Percentiles rank a stretch among this genome's conserved stretches.
phyloP scores from a whole-genome alignment of 2,797 vertebrate genomes.

The Otus scops region DNA sequence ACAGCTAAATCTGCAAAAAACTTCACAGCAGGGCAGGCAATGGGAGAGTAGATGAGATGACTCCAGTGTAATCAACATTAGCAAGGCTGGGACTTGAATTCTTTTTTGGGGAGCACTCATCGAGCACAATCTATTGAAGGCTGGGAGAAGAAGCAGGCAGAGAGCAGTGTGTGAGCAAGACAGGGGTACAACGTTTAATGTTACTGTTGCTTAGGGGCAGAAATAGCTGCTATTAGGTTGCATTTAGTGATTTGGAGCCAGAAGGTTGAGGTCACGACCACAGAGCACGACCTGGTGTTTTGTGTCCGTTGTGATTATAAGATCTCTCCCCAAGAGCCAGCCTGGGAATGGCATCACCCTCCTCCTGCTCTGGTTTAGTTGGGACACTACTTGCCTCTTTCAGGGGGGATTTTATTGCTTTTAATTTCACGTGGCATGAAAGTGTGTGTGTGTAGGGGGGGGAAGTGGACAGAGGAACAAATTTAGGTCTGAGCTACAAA shows the following conservation, averaged over 20 bases:
- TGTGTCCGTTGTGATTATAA: neutral
- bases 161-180: neutral
- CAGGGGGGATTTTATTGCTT: neutral
- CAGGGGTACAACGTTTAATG: neutral
- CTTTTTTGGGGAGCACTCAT: neutral
- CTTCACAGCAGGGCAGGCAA: neutral
- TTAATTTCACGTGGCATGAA: neutral
- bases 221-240: constrained; percentile 56
- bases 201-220: constrained; percentile 29
- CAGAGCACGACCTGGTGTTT: neutral
- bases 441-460: no score
- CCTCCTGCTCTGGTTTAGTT: neutral
- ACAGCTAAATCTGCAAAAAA: neutral
- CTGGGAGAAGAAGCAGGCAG: neutral
- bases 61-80: neutral
- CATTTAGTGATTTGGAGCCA: constrained; percentile 10
- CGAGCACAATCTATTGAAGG: neutral
- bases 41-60: neutral
- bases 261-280: neutral
- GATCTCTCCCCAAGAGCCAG: neutral
- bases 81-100: neutral
- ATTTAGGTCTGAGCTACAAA: neutral
- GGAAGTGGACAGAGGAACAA: neutral
- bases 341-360: neutral
- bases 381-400: neutral